These are phyloP conservation scores for Dynastes grantii DNA, from an alignment of 2,888 invertebrate genomes.

Conservation along the genomic window DNA sequence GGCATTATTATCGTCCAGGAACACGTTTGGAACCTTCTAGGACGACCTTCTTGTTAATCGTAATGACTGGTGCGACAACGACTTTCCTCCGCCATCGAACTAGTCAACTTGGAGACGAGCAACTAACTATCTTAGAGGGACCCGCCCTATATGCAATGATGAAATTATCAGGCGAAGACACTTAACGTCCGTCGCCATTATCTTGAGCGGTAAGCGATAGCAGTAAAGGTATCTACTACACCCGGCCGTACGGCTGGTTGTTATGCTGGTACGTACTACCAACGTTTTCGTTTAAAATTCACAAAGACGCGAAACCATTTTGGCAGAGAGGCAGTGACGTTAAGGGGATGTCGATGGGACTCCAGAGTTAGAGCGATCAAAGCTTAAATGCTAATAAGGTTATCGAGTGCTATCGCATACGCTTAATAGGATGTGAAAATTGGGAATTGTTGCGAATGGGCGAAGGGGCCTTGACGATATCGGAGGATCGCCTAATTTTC, in stretches of 20 bases:
- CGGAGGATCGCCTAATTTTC: not conserved
- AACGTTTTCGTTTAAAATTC: slow-evolving; percentile 30
- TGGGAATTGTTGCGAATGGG: not conserved
- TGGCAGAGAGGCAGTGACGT: not conserved
- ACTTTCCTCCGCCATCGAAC: too few species aligned
- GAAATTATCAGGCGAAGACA: slow-evolving; percentile 35
- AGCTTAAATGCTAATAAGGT: slow-evolving; percentile 26
- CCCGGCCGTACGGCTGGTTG: not conserved
- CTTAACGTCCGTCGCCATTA: slow-evolving; percentile 31
- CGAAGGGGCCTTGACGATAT: not conserved
- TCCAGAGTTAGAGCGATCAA: slow-evolving; percentile 22
- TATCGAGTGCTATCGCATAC: slow-evolving; percentile 17
- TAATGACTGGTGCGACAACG: too few species aligned
- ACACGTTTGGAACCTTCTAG: not conserved
- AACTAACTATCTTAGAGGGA: not conserved
- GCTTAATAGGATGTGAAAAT: slow-evolving; percentile 19
- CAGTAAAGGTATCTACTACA: not conserved
- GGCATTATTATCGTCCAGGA: slow-evolving; percentile 27
- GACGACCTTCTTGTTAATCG: slow-evolving; percentile 10
- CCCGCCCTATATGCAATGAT: slow-evolving; percentile 9
- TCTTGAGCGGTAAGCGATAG: slow-evolving; percentile 32
- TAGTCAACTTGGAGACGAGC: too few species aligned
- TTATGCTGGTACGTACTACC: not conserved
- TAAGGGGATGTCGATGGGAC: slow-evolving; percentile 21
- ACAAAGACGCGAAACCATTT: slow-evolving; percentile 24